phyloP scores from a whole-genome alignment of 2,113 vertebrate species.

The Ivindomyrus marchei region DNA sequence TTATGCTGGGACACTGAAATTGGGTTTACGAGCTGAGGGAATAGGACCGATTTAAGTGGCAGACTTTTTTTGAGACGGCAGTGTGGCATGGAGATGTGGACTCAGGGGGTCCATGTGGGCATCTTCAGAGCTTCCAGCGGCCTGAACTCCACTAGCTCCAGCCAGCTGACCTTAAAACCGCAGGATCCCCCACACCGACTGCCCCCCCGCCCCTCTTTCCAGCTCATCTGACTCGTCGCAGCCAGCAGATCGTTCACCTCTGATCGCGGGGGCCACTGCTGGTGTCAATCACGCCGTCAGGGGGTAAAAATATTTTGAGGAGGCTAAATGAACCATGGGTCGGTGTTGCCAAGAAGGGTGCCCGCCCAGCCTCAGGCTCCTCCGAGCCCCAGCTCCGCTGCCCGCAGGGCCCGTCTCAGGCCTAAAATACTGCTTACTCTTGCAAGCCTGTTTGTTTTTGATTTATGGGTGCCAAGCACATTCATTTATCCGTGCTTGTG shows the following conservation, averaged over 20 bases:
- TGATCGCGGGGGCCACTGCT: conserved; percentile 23
- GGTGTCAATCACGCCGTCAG: conserved; percentile 32
- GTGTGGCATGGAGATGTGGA: background rate
- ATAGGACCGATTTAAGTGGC: background rate
- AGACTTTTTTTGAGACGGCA: background rate
- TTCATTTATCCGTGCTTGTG: background rate
- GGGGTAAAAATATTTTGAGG: conserved; percentile 39
- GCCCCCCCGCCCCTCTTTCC: conserved; percentile 32
- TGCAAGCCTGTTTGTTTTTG: background rate
- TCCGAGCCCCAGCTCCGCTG: background rate
- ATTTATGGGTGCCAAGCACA: background rate
- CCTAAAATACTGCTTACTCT: background rate
- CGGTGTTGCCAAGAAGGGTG: conserved; percentile 24
- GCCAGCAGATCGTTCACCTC: conserved; percentile 48
- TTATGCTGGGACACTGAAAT: background rate
- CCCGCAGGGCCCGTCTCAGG: background rate
- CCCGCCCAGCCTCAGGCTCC: background rate
- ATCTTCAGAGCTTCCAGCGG: background rate
- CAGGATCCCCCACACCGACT: conserved; percentile 34
- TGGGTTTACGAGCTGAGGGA: background rate
- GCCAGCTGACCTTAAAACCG: conserved; percentile 39
- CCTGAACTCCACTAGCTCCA: conserved; percentile 2
- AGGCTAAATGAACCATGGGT: conserved; percentile 45
- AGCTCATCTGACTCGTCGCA: conserved; percentile 32
- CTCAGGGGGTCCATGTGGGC: background rate